A percentile compares a stretch with the other conserved stretches of the same genome.
phyloP scores from a whole-genome alignment of 2,797 vertebrate species.

The Sarcoramphus papa region DNA sequence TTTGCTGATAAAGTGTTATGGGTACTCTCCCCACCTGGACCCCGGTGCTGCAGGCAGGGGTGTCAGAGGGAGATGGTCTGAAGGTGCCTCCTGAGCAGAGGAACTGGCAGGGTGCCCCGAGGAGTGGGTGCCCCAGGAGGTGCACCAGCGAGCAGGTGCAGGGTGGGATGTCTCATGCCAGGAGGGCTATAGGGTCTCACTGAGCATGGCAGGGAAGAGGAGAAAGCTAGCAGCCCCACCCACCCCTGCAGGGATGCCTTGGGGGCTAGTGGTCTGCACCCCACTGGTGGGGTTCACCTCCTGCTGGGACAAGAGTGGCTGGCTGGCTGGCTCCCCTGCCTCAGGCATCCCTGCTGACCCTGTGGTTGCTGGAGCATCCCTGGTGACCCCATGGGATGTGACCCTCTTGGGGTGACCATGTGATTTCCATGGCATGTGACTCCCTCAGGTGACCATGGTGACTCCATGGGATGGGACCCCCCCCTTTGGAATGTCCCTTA shows the following conservation, averaged over 20 bases:
- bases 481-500: background rate
- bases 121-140: background rate
- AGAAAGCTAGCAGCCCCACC: background rate
- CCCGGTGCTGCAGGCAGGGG: accelerated
- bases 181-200: background rate
- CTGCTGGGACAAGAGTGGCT: background rate
- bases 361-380: background rate
- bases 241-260: background rate
- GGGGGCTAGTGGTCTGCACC: background rate
- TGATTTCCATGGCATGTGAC: background rate
- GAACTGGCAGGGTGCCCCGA: background rate
- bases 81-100: background rate
- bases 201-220: background rate
- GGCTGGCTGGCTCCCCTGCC: background rate
- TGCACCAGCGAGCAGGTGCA: background rate
- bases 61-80: background rate
- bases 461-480: background rate
- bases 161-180: background rate
- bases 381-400: background rate
- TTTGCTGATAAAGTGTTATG: background rate
- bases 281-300: background rate
- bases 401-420: background rate
- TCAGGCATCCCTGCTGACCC: background rate
- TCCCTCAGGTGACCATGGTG: background rate
- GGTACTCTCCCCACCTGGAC: background rate